A percentile compares a stretch with the other conserved stretches of the same genome.
Evolutionary conservation across 2,888 invertebrate species (phyloP).

Genomic region (Andrena flavipes): DNA sequence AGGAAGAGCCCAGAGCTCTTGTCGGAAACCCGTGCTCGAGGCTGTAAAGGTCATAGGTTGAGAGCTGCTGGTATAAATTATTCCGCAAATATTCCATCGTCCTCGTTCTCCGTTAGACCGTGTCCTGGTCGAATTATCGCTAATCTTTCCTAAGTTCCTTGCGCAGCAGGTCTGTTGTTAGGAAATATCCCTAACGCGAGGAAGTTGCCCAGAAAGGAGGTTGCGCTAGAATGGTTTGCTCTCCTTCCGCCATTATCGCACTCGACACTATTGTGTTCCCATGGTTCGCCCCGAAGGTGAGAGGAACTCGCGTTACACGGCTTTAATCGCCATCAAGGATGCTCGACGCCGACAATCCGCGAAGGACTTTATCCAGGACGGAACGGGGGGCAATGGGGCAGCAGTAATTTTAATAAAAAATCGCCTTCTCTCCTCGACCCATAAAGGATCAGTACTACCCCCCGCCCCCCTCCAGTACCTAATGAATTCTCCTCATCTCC

Average conservation of each 20-base stretch:
- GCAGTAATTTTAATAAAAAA: constrained; percentile 27
- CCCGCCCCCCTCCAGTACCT: neutral
- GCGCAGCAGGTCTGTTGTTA: too few relatives aligned
- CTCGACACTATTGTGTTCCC: neutral
- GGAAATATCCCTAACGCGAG: too few relatives aligned
- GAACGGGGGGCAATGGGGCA: neutral
- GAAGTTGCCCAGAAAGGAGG: too few relatives aligned
- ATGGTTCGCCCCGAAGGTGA: neutral
- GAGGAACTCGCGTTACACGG: constrained; percentile 4
- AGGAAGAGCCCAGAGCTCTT: too few relatives aligned
- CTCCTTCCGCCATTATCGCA: neutral
- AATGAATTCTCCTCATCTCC: constrained; percentile 2
- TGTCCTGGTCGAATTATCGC: too few relatives aligned
- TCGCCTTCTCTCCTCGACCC: constrained; percentile 10
- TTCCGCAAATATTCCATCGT: too few relatives aligned
- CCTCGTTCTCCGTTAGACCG: too few relatives aligned
- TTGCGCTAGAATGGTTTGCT: neutral
- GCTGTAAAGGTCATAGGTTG: too few relatives aligned
- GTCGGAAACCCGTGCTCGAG: too few relatives aligned
- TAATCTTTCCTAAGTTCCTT: too few relatives aligned
- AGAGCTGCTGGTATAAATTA: too few relatives aligned
- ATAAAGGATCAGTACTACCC: neutral
- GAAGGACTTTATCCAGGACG: neutral
- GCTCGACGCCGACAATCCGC: neutral
- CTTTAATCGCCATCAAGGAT: constrained; percentile 20